Evolutionary conservation across 2,113 vertebrate genomes (phyloP), one percentile per base, ranked within the genome.

Genomic region (Electrona antarctica): DNA sequence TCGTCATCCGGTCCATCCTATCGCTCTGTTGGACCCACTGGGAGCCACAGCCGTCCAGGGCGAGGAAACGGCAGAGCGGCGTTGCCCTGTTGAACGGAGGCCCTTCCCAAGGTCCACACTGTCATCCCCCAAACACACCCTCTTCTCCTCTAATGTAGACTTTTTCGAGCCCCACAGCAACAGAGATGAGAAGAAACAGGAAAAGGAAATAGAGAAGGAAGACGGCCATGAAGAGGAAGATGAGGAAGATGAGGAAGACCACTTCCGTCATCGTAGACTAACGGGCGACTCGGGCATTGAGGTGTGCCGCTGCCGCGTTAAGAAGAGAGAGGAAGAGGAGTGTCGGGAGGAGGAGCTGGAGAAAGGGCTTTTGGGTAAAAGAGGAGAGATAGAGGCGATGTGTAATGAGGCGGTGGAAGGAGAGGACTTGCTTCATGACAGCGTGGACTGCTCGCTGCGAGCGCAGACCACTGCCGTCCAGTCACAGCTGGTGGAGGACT

Each of bases 211-310:
- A 86, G 79, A 0, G 69, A 83, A 87, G 11, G 2, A 60, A 29
- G 46, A 80, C 29, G 81, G 78, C 1, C 92, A 94, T 11, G 87
- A 83, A 0, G 81, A 88, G 0, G 90, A 71, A 0, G 90, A 92
- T 0, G 90, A 92, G 0, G 92, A 92, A 0, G 92, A 92, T 0
- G 92, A 93, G 6, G 93, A 94, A 54, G 63, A 87, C 67, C 95
- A 93, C 67, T 94, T 92, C 87, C 90, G 95, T 14, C 95, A 95
- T 77, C 93, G 96, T 0, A 93, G 94, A 14, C 90, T 98, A 11
- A 98, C 97, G 0, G 97, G 97, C 0, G 97, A 98, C 90, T 98
- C 96, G 0, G 97, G 97, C 45, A 98, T 98, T 0, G 97, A 98
- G 89, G 95, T 99, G 33, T 96, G 95, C 64, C 94, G 93, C 67